These are phyloP conservation scores for Egretta garzetta DNA, from an alignment of 2,113 vertebrate species.

Conservation along the genomic window DNA sequence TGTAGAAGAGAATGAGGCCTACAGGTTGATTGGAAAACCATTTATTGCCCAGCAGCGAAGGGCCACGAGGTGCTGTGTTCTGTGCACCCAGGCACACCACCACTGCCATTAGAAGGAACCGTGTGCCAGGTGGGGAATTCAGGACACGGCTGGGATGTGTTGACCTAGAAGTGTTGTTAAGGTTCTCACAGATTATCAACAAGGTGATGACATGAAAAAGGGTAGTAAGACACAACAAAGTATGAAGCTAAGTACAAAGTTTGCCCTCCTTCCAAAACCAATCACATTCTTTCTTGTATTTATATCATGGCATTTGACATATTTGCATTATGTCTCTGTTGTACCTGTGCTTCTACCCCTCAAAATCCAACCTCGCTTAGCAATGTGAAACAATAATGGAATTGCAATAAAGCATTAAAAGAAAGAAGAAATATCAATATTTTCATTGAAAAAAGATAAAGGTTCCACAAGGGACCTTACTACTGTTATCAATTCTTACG, in stretches of 20 bases:
- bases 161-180: neutral
- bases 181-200: neutral
- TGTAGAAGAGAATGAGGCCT: neutral
- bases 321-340: neutral
- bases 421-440: neutral
- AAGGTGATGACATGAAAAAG: neutral
- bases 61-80: neutral
- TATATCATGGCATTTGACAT: neutral
- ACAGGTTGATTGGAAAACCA: neutral
- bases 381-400: neutral
- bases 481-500: neutral
- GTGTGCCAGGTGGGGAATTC: neutral
- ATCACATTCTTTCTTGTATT: neutral
- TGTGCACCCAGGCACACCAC: neutral
- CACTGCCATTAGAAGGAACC: neutral
- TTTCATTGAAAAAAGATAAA: neutral
- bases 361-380: neutral
- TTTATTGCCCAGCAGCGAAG: neutral
- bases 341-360: neutral
- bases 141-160: neutral
- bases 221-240: neutral
- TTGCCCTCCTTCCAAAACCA: neutral
- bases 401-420: neutral
- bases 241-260: neutral
- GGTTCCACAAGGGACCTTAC: neutral